phyloP scores from a whole-genome alignment of 2,888 invertebrate genomes.

The Sympetrum striolatum region DNA sequence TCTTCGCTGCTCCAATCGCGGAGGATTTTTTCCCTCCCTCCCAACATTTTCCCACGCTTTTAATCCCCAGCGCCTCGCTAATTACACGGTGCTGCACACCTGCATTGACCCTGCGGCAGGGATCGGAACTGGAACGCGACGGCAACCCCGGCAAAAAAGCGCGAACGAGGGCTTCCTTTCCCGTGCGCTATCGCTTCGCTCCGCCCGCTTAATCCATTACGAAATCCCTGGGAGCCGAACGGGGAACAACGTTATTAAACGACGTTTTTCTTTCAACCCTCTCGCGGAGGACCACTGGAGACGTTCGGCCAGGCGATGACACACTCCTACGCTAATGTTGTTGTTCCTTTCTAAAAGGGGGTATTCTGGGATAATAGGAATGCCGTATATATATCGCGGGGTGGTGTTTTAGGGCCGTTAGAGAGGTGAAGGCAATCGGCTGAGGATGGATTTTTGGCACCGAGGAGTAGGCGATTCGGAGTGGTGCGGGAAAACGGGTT shows the following conservation, averaged over 20 bases:
- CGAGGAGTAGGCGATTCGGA: not conserved
- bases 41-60: conserved; percentile 10
- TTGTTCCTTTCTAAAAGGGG: not conserved
- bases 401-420: not conserved
- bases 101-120: conserved; percentile 19
- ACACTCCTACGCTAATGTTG: not conserved
- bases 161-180: not conserved
- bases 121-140: not conserved
- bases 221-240: not conserved
- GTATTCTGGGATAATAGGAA: not conserved
- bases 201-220: not conserved
- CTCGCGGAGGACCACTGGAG: not conserved
- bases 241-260: not conserved
- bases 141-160: not conserved
- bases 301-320: not conserved
- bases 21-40: not conserved
- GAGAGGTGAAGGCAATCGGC: not conserved
- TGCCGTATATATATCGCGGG: not conserved
- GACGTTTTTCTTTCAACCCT: no score
- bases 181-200: not conserved
- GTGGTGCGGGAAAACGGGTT: not conserved
- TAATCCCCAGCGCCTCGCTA: conserved; percentile 12
- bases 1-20: not conserved
- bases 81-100: conserved; percentile 30
- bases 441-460: conserved; percentile 30